Conservation (phyloP, 2,888 invertebrate genomes). For the Cecidostiba fungosa region DNA sequence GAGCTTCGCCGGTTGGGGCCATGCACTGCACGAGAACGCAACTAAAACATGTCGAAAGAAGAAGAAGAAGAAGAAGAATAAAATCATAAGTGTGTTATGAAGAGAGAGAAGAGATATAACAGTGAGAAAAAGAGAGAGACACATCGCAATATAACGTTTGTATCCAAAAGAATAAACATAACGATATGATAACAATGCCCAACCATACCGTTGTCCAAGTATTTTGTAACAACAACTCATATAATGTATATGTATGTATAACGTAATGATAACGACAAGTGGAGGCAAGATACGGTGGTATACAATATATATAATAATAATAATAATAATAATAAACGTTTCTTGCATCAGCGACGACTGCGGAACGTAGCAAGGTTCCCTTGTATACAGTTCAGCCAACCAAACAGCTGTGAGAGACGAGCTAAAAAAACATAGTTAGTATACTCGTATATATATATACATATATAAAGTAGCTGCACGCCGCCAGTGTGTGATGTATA, state of each 20-base stretch:
- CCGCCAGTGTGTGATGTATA: conserved; percentile 69
- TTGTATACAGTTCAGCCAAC: conserved; percentile 80
- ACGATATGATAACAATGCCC: conserved; percentile 57
- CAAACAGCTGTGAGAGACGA: conserved; percentile 79
- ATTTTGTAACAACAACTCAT: conserved; percentile 28
- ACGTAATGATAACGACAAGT: conserved; percentile 35
- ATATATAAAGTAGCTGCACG: conserved; percentile 67
- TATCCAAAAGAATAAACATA: conserved; percentile 57
- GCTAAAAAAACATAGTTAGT: conserved; percentile 80
- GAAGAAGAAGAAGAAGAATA: conserved; percentile 72
- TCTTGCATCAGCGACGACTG: conserved; percentile 77
- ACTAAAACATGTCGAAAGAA: conserved; percentile 73
- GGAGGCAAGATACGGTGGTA: conserved; percentile 21
- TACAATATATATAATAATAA: conserved; percentile 42
- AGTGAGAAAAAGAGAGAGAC: conserved; percentile 68
- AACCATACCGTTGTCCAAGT: conserved; percentile 52
- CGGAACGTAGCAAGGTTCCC: conserved; percentile 81
- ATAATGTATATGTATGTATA: neutral
- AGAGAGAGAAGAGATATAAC: conserved; percentile 70
- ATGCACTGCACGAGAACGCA: conserved; percentile 76
- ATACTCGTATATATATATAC: conserved; percentile 57
- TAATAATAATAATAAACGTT: conserved; percentile 53
- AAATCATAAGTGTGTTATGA: conserved; percentile 12
- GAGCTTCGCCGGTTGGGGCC: conserved; percentile 77
- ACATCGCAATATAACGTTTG: conserved; percentile 50